A percentile compares a stretch with the other conserved stretches of the same genome.
These are phyloP conservation scores for Eubasilissa regina DNA, from an alignment of 1,140 invertebrate genomes.

Conservation along the genomic window DNA sequence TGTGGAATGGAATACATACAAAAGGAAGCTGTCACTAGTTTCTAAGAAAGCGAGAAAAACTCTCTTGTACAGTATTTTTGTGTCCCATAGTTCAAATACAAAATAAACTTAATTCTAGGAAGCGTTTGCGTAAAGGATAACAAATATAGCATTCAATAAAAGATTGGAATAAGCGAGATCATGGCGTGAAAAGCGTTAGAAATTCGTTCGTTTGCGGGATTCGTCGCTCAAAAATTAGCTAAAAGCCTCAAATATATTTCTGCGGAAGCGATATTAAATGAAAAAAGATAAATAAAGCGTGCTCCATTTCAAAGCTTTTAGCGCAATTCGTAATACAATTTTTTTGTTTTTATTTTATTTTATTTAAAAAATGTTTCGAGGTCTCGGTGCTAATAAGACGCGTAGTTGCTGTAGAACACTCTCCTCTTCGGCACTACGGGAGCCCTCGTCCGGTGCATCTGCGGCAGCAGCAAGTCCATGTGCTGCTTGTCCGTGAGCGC, in stretches of 20 bases:
- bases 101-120: conserved; percentile 47
- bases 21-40: background rate
- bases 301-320: conserved; percentile 40
- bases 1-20: conserved; percentile 13
- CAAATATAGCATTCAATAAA: conserved; percentile 40
- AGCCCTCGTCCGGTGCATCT: conserved; percentile 72
- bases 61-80: conserved; percentile 36
- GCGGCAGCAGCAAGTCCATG: conserved; percentile 76
- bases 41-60: background rate
- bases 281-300: conserved; percentile 21
- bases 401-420: conserved; percentile 72
- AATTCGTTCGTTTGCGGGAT: conserved; percentile 55
- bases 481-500: conserved; percentile 73
- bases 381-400: conserved; percentile 64
- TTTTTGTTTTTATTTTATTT: conserved; percentile 28
- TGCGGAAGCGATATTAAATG: background rate
- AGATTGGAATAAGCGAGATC: conserved; percentile 49
- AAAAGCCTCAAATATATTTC: conserved; percentile 42
- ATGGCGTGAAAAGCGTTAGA: conserved; percentile 53
- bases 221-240: conserved; percentile 17
- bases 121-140: conserved; percentile 51
- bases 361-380: conserved; percentile 1
- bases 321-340: conserved; percentile 10
- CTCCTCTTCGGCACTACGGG: conserved; percentile 69
- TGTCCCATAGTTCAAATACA: conserved; percentile 50